Evolutionary conservation across 2,888 invertebrate species (phyloP).

Genomic region (Andricus quercusramuli): DNA sequence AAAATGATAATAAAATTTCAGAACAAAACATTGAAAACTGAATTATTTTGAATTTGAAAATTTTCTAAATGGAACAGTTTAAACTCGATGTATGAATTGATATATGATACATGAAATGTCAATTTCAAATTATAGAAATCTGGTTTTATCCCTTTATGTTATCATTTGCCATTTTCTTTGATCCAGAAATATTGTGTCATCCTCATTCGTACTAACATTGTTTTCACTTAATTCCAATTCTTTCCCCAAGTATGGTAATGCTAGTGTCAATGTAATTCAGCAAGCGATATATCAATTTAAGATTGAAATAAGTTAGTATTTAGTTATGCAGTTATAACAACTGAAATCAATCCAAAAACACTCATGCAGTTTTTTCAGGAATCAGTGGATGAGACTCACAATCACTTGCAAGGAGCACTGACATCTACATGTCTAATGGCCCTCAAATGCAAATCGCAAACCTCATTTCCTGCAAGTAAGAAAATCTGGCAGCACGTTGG

Average conservation of each 20-base stretch:
- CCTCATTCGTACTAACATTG: too few species aligned
- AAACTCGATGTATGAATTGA: too few species aligned
- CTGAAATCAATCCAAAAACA: background rate
- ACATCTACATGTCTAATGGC: background rate
- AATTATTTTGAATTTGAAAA: too few species aligned
- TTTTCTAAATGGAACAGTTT: too few species aligned
- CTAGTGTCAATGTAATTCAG: background rate
- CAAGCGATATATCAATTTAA: background rate
- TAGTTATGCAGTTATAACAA: background rate
- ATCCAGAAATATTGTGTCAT: too few species aligned
- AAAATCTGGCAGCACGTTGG: background rate
- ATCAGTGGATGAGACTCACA: background rate
- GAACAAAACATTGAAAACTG: too few species aligned
- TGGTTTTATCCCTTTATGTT: too few species aligned
- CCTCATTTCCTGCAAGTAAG: conserved; percentile 1
- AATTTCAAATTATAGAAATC: too few species aligned
- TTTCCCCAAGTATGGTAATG: background rate
- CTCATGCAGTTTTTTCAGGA: background rate
- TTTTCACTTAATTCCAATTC: too few species aligned
- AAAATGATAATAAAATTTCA: too few species aligned
- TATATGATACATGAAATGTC: too few species aligned
- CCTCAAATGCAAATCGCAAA: conserved; percentile 14
- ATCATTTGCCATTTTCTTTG: too few species aligned
- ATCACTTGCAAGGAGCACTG: background rate
- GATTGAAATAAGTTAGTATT: background rate